Base-by-base conservation (phyloP, 2,888 invertebrate species). In the Allacma fusca region DNA sequence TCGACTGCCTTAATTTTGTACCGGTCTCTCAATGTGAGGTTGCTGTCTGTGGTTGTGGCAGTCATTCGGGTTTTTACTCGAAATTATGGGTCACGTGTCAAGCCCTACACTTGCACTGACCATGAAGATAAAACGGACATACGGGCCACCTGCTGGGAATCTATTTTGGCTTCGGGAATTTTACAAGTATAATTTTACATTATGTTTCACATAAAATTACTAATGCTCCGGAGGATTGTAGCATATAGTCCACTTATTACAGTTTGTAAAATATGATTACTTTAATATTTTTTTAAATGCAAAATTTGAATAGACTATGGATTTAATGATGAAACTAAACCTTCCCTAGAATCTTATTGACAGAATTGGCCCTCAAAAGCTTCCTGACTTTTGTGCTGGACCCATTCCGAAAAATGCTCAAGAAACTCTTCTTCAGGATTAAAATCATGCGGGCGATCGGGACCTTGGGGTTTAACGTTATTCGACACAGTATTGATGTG, bases 401-500 rank as follows among this genome's bases (percentile, higher is more conserved):
- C 59, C 72, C 57, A 13, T 24, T 72, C 0, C 13, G 72, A 12
- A 26, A 34, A 29, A 24, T 24, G 13, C n/a, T 59, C 5, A 29
- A 50, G 13, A 72, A 72, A 23, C 1, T 28, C 12, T 72, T 26
- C 26, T 19, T 12, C 12, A 21, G 34, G 1, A 19, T 29, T 4
- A 57, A 28, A 21, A 0, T 72, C 16, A 29, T 57, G 21, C 50
- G 72, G 28, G 59, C 12, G 29, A 12, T 59, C 16, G 28, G 29
- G n/a, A 72, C 59, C 5, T 50, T 59, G 12, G 28, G 72, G 9
- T 72, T 72, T 29, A 62, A 72, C n/a, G 59, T 59, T 13, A 34
- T 72, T 21, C 29, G 57, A 7, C 72, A 72, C 9, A 59, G 59
- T 29, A 28, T 72, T 21, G 72, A 72, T 59, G 72, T 72, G 59